Evolutionary conservation across 2,113 vertebrate genomes (phyloP), one percentile per base, ranked within the genome.

Genomic region (Channa maculata): DNA sequence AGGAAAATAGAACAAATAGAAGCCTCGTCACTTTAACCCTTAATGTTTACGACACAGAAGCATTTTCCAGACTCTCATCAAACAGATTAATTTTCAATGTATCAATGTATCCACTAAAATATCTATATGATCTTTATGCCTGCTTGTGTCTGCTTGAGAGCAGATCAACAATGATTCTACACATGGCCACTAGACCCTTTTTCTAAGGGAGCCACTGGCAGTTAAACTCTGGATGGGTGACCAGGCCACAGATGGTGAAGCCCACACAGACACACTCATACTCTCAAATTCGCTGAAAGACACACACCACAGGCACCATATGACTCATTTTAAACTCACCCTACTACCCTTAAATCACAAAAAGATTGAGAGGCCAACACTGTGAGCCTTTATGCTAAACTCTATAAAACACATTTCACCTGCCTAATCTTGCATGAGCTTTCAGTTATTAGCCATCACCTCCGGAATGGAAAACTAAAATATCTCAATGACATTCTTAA

Each of bases 221-320:
- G 68, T 51, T 80, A 85, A 75, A 67, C 39, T 75, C 59, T 88
- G 86, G 88, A 78, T 49, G 1, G 44, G 70, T 84, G 88, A 89
- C 86, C 90, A 89, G 84, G 83, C 81, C 73, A 82, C 91, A 91
- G 91, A 93, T 92, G 91, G 91, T 61, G 73, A 59, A 8, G 48
- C 51, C 55, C 65, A 74, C 63, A 66, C 62, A 61, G 77, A 80
- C 72, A 79, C 65, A 77, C 51, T 74, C 55, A 46, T 53, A 55
- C 41, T 65, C 11, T 38, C 76, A 72, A 46, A 81, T 52, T 49
- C 84, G 89, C 87, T 80, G 57, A 89, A 81, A 89, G 85, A 86
- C 78, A 87, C 75, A 80, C 59, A 78, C 71, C 53, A 33, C 11
- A 49, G 76, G 79, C 86, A 63, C 85, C 77, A 82, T 85, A 77